Evolutionary conservation across 2,113 vertebrate genomes (phyloP), one percentile per base, ranked within the genome.

Genomic region (Leucoraja erinaceus): DNA sequence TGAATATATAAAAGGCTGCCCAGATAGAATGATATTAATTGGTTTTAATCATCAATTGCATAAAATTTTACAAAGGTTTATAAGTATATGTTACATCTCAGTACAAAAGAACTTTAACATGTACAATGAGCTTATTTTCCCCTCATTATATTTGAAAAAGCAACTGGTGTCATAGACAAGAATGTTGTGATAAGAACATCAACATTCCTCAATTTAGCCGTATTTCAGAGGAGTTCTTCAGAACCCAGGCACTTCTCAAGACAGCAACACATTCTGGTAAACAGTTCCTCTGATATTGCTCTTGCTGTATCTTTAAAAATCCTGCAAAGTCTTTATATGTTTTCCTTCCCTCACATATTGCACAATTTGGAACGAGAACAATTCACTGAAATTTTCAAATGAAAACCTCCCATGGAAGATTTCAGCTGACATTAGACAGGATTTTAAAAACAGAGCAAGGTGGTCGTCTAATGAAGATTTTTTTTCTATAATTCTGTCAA

Each of bases 41-140:
- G 38, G 18, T 70, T 90, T 90, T 90, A 90, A 90, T 90, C 88
- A 54, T 22, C 33, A 90, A 68, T 68, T 18, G 31, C 66, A 91
- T 54, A 91, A 22, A 72, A 74, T 74, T 91, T 25, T 91, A 91
- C 18, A 61, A 16, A 88, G 59, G 47, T 33, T 68, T 90, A 66
- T 72, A 74, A 72, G 72, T 66, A 70, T 91, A 91, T 91, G 72
- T 91, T 70, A 91, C 31, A 74, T 54, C 12, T 72, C 33, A 54
- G 66, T 91, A 91, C 66, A 91, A 91, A 72, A 38, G 4, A 16
- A 56, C 25, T 56, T 12, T 61, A 28, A 84, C 83, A 61, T 12
- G 10, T 56, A 61, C 18, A 59, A 61, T 25, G 28, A 61, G 28
- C 83, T 14, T 14, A 28, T 61, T n/a, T 86, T 5, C 6, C 10